Evolutionary conservation across 2,888 invertebrate genomes (phyloP), one percentile per base, ranked within the genome.

Genomic region (Cataglyphis rosenhaueri): DNA sequence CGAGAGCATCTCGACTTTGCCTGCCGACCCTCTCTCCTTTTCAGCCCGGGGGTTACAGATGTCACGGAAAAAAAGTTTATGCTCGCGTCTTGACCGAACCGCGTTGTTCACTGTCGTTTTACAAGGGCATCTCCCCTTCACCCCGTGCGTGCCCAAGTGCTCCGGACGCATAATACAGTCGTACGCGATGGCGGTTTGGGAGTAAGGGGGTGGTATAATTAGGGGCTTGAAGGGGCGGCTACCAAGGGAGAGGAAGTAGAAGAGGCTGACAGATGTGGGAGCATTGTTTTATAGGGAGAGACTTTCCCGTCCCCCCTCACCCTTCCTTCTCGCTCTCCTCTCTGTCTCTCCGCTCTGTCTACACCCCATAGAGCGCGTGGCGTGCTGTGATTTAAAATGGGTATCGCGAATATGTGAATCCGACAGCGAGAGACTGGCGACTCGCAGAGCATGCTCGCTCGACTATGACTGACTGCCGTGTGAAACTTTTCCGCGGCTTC

Each of bases 251-350:
- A 89, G 90, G 88, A 92, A 92, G 91, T 92, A 93, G 93, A 94
- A 94, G 94, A 94, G 94, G 92, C 94, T 93, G 94, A 94, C 94
- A 94, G 94, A 94, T 94, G 94, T 94, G 94, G 94, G 94, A 94
- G 94, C 94, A 94, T 94, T 94, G 94, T 94, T 94, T 94, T 94
- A 94, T 92, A 92, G 93, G 93, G 92, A 92, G 92, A 92, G 91
- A 91, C 92, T 91, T 89, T 89, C 82, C 29, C 32, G 78, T 82
- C 55, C 81, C 5, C 32, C 32, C 32, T 32, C 32, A 89, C 82
- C 29, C 84, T 62, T 52, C 44, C 76, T 65, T 65, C 55, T 18
- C 55, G 35, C 25, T 52, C 21, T 35, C 65, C 59, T 55, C 66
- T 61, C 66, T 64, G 44, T 84, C 84, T 87, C 83, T 68, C 74